These are phyloP conservation scores for Grapholita molesta DNA, from an alignment of 1,140 invertebrate species.

Conservation along the genomic window DNA sequence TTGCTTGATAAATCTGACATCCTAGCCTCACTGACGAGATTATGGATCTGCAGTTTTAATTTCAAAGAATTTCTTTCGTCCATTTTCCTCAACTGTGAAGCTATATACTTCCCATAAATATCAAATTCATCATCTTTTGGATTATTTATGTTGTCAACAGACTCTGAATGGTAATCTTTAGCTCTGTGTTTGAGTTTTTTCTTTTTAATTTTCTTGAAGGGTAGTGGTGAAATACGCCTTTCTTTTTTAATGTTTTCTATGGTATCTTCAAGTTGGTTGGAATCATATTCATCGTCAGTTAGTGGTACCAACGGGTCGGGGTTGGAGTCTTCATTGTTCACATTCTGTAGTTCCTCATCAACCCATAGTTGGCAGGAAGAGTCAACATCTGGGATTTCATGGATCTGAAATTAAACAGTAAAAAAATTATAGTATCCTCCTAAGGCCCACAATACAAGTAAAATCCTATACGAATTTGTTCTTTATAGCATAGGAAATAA, in stretches of 20 bases:
- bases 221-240: constrained; percentile 21
- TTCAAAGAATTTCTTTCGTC: constrained; percentile 46
- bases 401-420: constrained; percentile 36
- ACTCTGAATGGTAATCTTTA: constrained; percentile 34
- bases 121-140: constrained; percentile 57
- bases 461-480: too few relatives aligned
- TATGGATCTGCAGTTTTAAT: constrained; percentile 55
- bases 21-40: constrained; percentile 49
- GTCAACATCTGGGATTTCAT: constrained; percentile 46
- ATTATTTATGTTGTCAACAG: constrained; percentile 18
- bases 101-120: constrained; percentile 62
- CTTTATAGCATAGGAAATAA: too few relatives aligned
- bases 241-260: constrained; percentile 35
- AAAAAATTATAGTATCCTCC: too few relatives aligned
- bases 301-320: constrained; percentile 48
- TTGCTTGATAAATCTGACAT: constrained; percentile 31
- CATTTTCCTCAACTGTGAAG: constrained; percentile 53
- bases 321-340: constrained; percentile 35
- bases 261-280: constrained; percentile 32
- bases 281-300: constrained; percentile 51
- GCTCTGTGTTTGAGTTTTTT: constrained; percentile 51
- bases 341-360: constrained; percentile 36
- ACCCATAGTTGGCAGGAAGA: constrained; percentile 58
- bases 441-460: too few relatives aligned
- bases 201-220: constrained; percentile 47